Evolutionary conservation across 1,140 invertebrate species (phyloP).

Genomic region (Ceratina japonica): DNA sequence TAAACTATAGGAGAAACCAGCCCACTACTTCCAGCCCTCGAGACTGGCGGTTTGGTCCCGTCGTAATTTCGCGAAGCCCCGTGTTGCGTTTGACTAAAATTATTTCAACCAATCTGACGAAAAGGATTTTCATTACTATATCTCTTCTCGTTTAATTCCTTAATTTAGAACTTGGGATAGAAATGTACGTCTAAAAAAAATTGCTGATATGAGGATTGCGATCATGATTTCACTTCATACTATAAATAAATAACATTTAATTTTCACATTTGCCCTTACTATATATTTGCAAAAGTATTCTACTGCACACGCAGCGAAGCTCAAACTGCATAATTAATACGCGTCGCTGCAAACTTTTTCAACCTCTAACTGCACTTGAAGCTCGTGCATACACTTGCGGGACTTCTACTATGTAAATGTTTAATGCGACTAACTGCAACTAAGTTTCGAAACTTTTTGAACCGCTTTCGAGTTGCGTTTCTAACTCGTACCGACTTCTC

Average conservation of each 20-base stretch:
- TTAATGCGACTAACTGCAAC: background rate
- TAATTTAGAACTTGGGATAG: background rate
- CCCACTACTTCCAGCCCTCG: slow-evolving; percentile 3
- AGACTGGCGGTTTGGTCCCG: background rate
- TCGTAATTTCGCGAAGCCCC: slow-evolving; percentile 23
- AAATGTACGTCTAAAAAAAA: too few species aligned
- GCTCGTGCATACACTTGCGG: background rate
- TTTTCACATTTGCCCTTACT: too few species aligned
- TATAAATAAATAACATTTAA: too few species aligned
- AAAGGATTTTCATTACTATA: background rate
- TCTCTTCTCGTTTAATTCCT: background rate
- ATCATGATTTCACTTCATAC: too few species aligned
- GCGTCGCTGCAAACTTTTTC: background rate
- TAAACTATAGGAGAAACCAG: slow-evolving; percentile 49
- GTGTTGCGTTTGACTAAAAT: background rate
- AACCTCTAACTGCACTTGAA: slow-evolving; percentile 3
- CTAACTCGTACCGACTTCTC: background rate
- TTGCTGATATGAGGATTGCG: too few species aligned
- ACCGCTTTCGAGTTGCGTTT: slow-evolving; percentile 9
- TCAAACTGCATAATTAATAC: background rate
- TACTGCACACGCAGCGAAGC: too few species aligned
- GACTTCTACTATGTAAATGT: slow-evolving; percentile 5
- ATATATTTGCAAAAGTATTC: too few species aligned
- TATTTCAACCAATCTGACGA: too few species aligned
- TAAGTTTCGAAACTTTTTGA: background rate